phyloP scores from a whole-genome alignment of 2,113 vertebrate genomes.

The Tetrax tetrax region DNA sequence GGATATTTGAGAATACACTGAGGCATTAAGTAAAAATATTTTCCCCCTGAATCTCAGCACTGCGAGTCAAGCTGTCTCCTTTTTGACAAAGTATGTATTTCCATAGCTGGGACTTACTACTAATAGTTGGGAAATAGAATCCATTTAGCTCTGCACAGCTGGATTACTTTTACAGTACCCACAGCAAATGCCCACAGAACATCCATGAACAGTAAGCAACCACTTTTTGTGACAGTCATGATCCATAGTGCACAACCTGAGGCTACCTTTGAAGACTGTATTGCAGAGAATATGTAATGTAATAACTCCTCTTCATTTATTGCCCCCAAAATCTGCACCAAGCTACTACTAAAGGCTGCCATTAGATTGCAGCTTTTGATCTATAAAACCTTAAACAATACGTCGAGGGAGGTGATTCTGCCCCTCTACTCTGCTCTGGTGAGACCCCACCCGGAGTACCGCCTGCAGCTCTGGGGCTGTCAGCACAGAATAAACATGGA shows the following conservation, averaged over 20 bases:
- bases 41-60: neutral
- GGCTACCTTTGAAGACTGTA: neutral
- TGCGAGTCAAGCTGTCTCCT: neutral
- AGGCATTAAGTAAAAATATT: neutral
- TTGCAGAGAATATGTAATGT: neutral
- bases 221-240: neutral
- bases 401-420: neutral
- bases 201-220: neutral
- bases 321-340: neutral
- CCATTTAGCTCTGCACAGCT: neutral
- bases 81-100: neutral
- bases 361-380: neutral
- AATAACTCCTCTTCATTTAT: neutral
- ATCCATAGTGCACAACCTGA: neutral
- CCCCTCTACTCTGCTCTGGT: neutral
- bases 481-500: neutral
- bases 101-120: neutral
- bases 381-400: neutral
- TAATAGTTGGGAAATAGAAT: neutral
- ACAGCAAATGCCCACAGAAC: neutral
- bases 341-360: neutral
- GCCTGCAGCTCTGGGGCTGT: neutral
- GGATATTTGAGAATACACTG: neutral
- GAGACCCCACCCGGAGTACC: neutral
- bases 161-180: neutral